phyloP scores from a whole-genome alignment of 2,888 invertebrate genomes.

The Eristalis intricaria region DNA sequence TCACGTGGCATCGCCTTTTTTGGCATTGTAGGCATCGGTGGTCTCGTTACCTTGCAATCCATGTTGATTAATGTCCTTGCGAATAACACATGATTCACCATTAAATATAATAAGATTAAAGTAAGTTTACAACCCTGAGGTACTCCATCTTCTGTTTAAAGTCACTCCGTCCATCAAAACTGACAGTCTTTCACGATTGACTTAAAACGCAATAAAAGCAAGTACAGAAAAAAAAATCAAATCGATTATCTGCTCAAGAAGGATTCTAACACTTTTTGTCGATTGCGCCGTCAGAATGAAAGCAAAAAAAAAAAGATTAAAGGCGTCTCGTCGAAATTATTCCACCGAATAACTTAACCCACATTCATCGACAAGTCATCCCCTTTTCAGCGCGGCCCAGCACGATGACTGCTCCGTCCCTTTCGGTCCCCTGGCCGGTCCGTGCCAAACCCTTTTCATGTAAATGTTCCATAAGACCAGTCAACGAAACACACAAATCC shows the following conservation, averaged over 20 bases:
- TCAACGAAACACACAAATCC: conserved; percentile 5
- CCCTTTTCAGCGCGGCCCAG: neutral
- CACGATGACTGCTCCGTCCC: neutral
- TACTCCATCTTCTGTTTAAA: too few relatives aligned
- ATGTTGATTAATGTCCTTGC: too few relatives aligned
- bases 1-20: too few relatives aligned
- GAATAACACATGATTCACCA: too few relatives aligned
- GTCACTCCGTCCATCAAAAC: too few relatives aligned
- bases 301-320: neutral
- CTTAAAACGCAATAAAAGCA: neutral
- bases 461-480: conserved; percentile 15
- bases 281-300: neutral
- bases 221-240: neutral
- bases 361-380: neutral
- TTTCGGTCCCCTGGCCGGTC: neutral
- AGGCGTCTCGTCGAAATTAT: neutral
- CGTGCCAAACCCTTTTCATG: conserved; percentile 21
- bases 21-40: too few relatives aligned
- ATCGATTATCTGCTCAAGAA: neutral
- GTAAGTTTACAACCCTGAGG: too few relatives aligned
- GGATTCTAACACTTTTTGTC: neutral
- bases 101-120: too few relatives aligned
- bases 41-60: too few relatives aligned
- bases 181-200: neutral
- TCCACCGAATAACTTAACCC: neutral